phyloP scores from a whole-genome alignment of 2,113 vertebrate species.

The Scophthalmus maximus region DNA sequence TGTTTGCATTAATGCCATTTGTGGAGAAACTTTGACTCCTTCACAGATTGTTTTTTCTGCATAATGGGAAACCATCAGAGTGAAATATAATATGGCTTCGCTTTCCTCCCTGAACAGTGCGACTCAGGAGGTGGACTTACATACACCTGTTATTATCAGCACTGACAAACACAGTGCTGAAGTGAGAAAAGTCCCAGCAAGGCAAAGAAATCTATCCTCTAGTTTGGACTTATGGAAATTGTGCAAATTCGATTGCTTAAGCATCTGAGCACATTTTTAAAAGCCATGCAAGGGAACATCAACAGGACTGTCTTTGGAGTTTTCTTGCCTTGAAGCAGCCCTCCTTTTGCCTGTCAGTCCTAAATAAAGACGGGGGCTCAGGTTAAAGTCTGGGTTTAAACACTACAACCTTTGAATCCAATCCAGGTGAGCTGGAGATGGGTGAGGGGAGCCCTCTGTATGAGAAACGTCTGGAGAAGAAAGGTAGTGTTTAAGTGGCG shows the following conservation, averaged over 20 bases:
- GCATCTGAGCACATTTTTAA: conserved; percentile 41
- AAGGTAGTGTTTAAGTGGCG: conserved; percentile 62
- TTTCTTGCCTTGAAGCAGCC: conserved; percentile 25
- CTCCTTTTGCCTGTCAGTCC: conserved; percentile 29
- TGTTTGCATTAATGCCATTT: conserved; percentile 61
- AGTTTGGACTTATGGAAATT: conserved; percentile 42
- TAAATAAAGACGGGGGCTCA: conserved; percentile 20
- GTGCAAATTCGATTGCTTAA: conserved; percentile 41
- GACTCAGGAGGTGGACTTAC: conserved; percentile 25
- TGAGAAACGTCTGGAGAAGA: conserved; percentile 67
- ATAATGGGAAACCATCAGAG: conserved; percentile 59
- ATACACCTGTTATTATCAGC: conserved; percentile 56
- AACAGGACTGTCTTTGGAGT: conserved; percentile 26
- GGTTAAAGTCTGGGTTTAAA: conserved; percentile 52
- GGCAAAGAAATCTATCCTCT: conserved; percentile 22
- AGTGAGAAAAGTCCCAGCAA: conserved; percentile 36
- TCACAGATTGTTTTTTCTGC: conserved; percentile 37
- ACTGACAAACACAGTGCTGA: conserved; percentile 9
- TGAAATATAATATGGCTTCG: conserved; percentile 64
- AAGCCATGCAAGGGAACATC: conserved; percentile 16
- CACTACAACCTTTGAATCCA: conserved; percentile 67
- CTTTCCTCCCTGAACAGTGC: conserved; percentile 47
- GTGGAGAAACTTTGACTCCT: conserved; percentile 30
- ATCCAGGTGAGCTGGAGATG: conserved; percentile 73
- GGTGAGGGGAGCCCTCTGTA: conserved; percentile 39